These are phyloP conservation scores for Pammene aurita DNA, from an alignment of 2,888 invertebrate species.

Conservation along the genomic window DNA sequence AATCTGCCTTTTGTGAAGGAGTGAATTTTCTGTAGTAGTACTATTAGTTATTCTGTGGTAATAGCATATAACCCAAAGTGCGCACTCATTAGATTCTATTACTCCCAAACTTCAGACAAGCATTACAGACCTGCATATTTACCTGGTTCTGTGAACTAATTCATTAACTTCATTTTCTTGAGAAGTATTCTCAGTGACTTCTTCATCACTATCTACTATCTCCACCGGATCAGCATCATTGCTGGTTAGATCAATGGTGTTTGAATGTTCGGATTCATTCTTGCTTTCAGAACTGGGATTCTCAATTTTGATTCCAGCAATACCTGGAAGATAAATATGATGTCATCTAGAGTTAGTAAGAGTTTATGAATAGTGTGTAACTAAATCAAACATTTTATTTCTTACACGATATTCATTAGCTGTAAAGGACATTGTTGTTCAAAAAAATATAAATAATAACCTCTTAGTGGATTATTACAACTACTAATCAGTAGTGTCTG, in stretches of 20 bases:
- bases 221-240: constrained; percentile 26
- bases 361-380: background rate
- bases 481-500: too few relatives aligned
- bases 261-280: constrained; percentile 28
- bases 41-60: too few relatives aligned
- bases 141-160: constrained; percentile 33
- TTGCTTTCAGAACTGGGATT: constrained; percentile 22
- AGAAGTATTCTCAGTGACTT: constrained; percentile 6
- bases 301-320: constrained; percentile 45
- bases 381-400: background rate
- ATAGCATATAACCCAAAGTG: too few relatives aligned
- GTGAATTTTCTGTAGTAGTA: too few relatives aligned
- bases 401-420: background rate
- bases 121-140: constrained; percentile 10
- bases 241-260: constrained; percentile 27
- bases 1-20: too few relatives aligned
- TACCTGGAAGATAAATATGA: constrained; percentile 35
- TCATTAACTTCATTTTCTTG: constrained; percentile 33
- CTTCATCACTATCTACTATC: constrained; percentile 32
- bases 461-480: too few relatives aligned
- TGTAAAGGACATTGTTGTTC: too few relatives aligned
- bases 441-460: too few relatives aligned
- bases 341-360: background rate
- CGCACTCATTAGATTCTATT: too few relatives aligned
- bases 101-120: too few relatives aligned